Base-by-base conservation (phyloP, 2,888 invertebrate genomes). In the Dolomedes plantarius region DNA sequence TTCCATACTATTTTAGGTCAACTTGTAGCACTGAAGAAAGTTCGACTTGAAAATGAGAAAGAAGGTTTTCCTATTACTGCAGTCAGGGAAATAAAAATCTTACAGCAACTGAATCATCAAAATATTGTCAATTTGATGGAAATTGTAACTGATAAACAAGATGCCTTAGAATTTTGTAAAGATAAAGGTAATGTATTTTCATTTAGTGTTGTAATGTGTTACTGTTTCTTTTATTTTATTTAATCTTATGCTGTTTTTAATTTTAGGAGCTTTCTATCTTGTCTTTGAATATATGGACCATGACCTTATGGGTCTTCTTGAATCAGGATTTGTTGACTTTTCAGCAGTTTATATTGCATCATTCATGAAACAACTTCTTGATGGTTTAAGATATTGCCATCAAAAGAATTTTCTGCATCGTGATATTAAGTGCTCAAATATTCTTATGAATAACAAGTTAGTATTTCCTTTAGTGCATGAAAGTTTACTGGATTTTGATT, bases 231-330 rank as follows among this genome's bases (percentile, higher is more conserved):
- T n/a, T n/a, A n/a, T n/a, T n/a, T n/a, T n/a, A n/a, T n/a, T n/a
- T n/a, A n/a, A n/a, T n/a, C n/a, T n/a, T n/a, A n/a, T 3, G 88
- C 89, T 56, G 13, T 36, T 65, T 77, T 31, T 89, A 31, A 36
- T 73, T 90, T 69, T 96, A 92, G 99, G 98, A 74, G 98, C 99
- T 1, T 99, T 99, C 92, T 99, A 99, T 93, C 93, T 99, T 87
- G 99, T 99, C 6, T 99, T 99, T 91, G 99, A 99, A 92, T 99
- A 99, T 92, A 98, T 99, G 97, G 99, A 99, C 92, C 99, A 99
- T 91, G 99, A 99, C 92, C 93, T 99, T 89, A 99, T 99, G 98
- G 99, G 99, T 0, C 93, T 99, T 9, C 92, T 99, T 73, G 99
- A 99, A 91, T 98, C 98, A 28, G 97, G 98, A 87, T 95, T 98